Base-by-base conservation (phyloP, 1,140 invertebrate genomes). In the Argopecten irradians region DNA sequence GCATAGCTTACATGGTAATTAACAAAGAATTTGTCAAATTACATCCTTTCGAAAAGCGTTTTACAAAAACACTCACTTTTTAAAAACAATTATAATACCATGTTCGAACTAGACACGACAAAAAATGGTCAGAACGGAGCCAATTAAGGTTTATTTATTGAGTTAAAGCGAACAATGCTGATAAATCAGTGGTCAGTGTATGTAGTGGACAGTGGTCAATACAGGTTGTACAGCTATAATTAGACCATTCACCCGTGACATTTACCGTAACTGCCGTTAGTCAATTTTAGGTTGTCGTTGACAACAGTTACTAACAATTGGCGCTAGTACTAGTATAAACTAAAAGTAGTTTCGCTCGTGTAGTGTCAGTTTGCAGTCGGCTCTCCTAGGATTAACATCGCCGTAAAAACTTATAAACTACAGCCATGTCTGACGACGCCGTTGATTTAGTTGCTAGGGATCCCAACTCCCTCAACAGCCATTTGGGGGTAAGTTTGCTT, bases 401-500 rank as follows among this genome's bases (percentile, higher is more conserved):
- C 22, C n/a, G 22, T 3, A 71, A 71, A n/a, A n/a, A n/a, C n/a
- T n/a, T n/a, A n/a, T n/a, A n/a, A 71, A 5, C 55, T 16, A 71
- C 55, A 71, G n/a, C 55, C 55, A 71, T 71, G 55, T 71, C 55
- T 71, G 55, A 71, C 55, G 55, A 71, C 28, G 22, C n/a, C 7
- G 55, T 89, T 43, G 88, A 89, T 34, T 34, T 89, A 71, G 33
- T 41, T 43, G 83, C 85, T 71, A 86, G 88, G 36, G 88, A 89
- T 83, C 88, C 88, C 28, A 82, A 89, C 14, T 28, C 35, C 14
- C 43, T 89, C 0, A 89, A 89, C 84, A 28, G 19, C 22, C 88
- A 89, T 86, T 34, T 89, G 43, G 88, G 88, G 85, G 88, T 89
- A 86, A 83, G 85, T 82, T 35, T 28, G n/a, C 35, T 11, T 33